Evolutionary conservation across 1,140 invertebrate species (phyloP), one percentile per base, ranked within the genome.

Genomic region (Diorhabda carinulata): DNA sequence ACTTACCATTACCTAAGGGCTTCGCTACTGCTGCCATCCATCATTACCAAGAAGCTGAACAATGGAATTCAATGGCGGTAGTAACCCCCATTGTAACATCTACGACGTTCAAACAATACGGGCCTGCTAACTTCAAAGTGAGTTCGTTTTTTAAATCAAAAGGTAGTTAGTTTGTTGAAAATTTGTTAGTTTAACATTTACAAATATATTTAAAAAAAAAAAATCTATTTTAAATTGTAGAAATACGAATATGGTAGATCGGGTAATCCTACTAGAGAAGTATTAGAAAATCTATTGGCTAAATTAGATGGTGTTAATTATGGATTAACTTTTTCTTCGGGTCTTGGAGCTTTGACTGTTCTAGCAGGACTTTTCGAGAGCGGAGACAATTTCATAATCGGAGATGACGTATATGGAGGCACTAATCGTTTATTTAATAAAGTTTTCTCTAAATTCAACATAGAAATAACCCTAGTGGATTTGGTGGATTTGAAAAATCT

Each of bases 331-430:
- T 99, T 95, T 85, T 84, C 95, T 2, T 98, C 96, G 52, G 98
- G 98, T 40, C 82, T 99, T 42, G 96, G 94, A 43, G 90, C 96
- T 0, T 91, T 88, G 0, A 91, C 89, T 2, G 88, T 89, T 3
- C 79, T 98, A 2, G 83, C 88, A 1, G 86, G 91, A 61, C 80
- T 98, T 64, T 81, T 99, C 1, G 88, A 87, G 63, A 70, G 83
- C 70, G 97, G 97, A 0, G 97, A 99, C 82, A 95, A 99, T 79
- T 86, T 99, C 4, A 78, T 99, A 45, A 90, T 90, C 68, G 91
- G 92, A 70, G 94, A 99, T 82, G 97, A 99, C 84, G 84, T 99
- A 5, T 99, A 99, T 80, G 98, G 97, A 66, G 98, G 96, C 9
- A 98, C 96, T 3, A 89, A 90, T 73, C 84, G 91, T 74, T 83